phyloP scores from a whole-genome alignment of 2,888 invertebrate species.

The Phengaris arion region DNA sequence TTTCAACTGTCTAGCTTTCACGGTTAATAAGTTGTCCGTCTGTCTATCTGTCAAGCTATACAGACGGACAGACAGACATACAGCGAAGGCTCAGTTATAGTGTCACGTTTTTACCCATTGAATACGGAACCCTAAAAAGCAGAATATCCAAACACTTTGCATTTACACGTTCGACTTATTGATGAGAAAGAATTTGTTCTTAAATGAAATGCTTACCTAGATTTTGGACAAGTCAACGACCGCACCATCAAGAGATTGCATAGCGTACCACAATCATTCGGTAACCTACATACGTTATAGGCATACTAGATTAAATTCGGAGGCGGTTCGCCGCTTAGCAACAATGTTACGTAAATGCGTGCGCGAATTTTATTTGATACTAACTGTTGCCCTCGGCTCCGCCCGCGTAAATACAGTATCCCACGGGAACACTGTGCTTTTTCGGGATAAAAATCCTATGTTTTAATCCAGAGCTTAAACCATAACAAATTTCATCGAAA shows the following conservation, averaged over 20 bases:
- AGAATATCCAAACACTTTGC: background rate
- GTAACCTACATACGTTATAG: constrained; percentile 46
- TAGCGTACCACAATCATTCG: constrained; percentile 45
- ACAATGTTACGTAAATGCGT: constrained; percentile 1
- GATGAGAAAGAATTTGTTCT: constrained; percentile 25
- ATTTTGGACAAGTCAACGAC: constrained; percentile 45
- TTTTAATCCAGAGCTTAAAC: no score
- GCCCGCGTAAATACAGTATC: no score
- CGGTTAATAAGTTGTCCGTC: no score
- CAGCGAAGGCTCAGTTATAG: no score
- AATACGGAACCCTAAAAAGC: background rate
- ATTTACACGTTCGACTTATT: constrained; percentile 17
- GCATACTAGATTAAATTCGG: constrained; percentile 42
- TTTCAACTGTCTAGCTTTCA: no score
- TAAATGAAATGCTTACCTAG: constrained; percentile 32
- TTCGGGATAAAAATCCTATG: no score
- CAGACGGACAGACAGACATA: no score
- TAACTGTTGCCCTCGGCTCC: no score
- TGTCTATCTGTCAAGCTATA: no score
- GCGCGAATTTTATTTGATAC: background rate
- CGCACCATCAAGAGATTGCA: constrained; percentile 47
- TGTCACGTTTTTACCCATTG: no score
- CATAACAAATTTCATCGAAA: no score
- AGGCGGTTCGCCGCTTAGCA: constrained; percentile 33
- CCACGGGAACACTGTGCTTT: no score